These are phyloP conservation scores for Rhogogaster chlorosoma DNA, from an alignment of 2,888 invertebrate species.

Conservation along the genomic window DNA sequence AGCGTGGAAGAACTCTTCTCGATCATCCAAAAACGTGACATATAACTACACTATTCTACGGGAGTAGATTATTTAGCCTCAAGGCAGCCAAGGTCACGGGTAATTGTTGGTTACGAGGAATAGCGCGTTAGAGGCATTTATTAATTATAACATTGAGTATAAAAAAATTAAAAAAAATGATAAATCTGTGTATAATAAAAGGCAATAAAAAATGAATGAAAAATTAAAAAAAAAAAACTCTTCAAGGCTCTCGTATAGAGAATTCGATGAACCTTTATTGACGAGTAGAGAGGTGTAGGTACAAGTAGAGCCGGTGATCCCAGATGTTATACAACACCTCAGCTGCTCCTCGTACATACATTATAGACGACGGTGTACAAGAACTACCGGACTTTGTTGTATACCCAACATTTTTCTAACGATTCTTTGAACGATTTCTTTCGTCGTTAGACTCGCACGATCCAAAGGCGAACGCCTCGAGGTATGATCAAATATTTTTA, in stretches of 20 bases:
- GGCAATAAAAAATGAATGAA: not conserved
- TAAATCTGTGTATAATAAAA: not conserved
- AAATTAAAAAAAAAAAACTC: not conserved
- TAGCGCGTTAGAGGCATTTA: conserved; percentile 33
- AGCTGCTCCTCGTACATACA: not conserved
- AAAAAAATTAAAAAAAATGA: conserved; percentile 16
- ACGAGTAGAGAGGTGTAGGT: not conserved
- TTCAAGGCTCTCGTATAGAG: conserved; percentile 19
- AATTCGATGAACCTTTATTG: conserved; percentile 44
- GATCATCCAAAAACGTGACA: not conserved
- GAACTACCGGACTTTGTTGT: conserved; percentile 39
- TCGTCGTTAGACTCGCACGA: conserved; percentile 43
- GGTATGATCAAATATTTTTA: conserved; percentile 7
- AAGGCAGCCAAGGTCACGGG: conserved; percentile 30
- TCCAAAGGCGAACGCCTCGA: conserved; percentile 15
- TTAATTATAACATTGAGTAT: conserved; percentile 37
- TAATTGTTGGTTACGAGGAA: not conserved
- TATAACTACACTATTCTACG: not conserved
- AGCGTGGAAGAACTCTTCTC: not conserved
- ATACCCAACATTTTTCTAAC: conserved; percentile 34
- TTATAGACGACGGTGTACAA: not conserved
- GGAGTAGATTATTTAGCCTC: conserved; percentile 25
- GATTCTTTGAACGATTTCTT: conserved; percentile 45
- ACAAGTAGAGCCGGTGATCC: not conserved
- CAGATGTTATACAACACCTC: conserved; percentile 18